Percentiles rank a stretch among this genome's conserved stretches.
Conservation (phyloP, 2,113 vertebrate species). For the Miniopterus natalensis region DNA sequence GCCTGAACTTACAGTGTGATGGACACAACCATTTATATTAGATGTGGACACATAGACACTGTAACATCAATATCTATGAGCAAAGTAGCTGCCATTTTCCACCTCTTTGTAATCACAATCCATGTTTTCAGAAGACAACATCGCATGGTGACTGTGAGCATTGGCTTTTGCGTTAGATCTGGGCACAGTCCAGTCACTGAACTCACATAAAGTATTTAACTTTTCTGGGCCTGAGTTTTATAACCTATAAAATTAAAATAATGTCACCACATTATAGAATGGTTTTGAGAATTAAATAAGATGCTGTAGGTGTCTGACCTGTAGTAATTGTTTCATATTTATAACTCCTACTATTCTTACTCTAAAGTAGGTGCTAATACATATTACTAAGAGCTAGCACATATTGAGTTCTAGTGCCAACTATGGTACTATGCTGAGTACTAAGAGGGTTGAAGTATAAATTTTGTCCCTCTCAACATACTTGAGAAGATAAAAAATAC, state of each 20-base stretch:
- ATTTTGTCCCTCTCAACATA: neutral
- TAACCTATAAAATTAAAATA: neutral
- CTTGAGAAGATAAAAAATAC: neutral
- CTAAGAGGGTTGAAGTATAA: neutral
- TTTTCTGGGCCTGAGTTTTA: neutral
- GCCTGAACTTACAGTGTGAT: neutral
- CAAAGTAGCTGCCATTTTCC: neutral
- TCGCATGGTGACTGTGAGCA: neutral
- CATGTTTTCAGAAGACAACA: neutral
- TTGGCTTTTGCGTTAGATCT: neutral
- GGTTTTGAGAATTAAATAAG: slow-evolving; percentile 11
- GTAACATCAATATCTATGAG: neutral
- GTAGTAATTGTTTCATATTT: neutral
- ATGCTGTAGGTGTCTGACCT: neutral
- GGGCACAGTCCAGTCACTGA: neutral
- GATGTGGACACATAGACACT: neutral
- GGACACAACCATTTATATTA: neutral
- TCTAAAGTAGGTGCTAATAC: neutral
- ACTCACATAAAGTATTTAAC: neutral
- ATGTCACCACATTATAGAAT: neutral
- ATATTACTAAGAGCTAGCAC: neutral
- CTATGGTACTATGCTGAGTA: neutral
- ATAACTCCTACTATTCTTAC: neutral
- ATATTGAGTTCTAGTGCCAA: neutral
- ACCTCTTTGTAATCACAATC: neutral